Conservation (phyloP, 2,888 invertebrate species). For the Apamea monoglypha region DNA sequence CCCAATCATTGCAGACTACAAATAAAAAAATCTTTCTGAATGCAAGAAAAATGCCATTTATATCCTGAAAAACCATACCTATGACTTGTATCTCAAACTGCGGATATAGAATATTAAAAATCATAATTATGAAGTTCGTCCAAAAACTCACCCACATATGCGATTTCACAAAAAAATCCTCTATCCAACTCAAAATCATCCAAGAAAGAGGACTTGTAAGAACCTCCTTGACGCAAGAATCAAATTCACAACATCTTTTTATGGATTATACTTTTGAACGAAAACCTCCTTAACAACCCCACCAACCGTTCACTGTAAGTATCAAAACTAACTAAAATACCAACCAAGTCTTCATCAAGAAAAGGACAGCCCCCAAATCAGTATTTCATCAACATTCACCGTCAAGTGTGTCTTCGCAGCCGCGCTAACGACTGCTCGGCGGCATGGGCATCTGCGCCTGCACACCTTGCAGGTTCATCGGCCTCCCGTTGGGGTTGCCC, state of each 20-base stretch:
- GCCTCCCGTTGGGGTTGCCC: slow-evolving; percentile 88
- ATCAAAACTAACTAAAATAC: slow-evolving; percentile 26
- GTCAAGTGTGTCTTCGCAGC: slow-evolving; percentile 2
- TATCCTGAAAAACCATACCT: not conserved
- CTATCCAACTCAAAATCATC: too few relatives aligned
- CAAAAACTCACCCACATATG: not conserved
- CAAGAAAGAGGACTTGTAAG: not conserved
- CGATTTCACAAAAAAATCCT: not conserved
- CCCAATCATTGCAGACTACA: not conserved
- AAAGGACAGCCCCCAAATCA: slow-evolving; percentile 43
- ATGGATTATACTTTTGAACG: not conserved
- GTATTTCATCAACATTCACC: slow-evolving; percentile 34
- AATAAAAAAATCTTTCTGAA: not conserved
- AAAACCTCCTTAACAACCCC: not conserved
- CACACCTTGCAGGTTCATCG: slow-evolving; percentile 88
- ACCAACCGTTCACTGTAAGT: slow-evolving; percentile 7
- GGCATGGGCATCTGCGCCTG: slow-evolving; percentile 88
- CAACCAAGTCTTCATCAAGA: not conserved
- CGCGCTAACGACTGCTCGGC: slow-evolving; percentile 84
- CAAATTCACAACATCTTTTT: not conserved
- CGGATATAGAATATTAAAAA: not conserved
- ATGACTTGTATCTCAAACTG: not conserved
- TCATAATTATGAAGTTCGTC: not conserved
- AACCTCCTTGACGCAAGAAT: not conserved
- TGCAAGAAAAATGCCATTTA: not conserved